phyloP scores from a whole-genome alignment of 2,797 vertebrate genomes.

The Sebastiscus tertius region DNA sequence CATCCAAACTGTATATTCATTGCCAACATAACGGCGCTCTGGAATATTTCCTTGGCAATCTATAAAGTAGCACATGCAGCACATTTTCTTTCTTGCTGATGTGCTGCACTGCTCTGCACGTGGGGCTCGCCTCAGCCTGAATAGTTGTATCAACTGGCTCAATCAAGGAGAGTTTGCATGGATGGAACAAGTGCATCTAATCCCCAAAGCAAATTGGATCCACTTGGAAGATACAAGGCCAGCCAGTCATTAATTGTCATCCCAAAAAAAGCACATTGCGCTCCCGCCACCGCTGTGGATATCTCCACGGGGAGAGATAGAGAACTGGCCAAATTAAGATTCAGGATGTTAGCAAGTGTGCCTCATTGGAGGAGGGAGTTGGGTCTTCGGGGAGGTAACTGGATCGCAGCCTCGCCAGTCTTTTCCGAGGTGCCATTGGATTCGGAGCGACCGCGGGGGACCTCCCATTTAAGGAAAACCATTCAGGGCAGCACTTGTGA shows the following conservation, averaged over 20 bases:
- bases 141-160: constrained; percentile 46
- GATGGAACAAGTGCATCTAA: constrained; percentile 58
- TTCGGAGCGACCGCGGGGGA: constrained; percentile 43
- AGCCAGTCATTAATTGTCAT: constrained; percentile 62
- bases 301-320: constrained; percentile 11
- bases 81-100: constrained; percentile 34
- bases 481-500: constrained; percentile 68
- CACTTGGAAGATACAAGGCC: constrained; percentile 60
- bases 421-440: constrained; percentile 43
- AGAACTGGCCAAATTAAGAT: constrained; percentile 48
- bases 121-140: constrained; percentile 22
- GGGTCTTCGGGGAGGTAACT: constrained; percentile 43
- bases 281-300: constrained; percentile 5
- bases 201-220: constrained; percentile 60
- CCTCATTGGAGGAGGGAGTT: constrained; percentile 37
- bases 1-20: constrained; percentile 4
- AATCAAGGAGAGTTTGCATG: constrained; percentile 49
- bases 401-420: constrained; percentile 33
- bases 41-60: constrained; percentile 45
- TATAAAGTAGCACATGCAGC: constrained; percentile 44
- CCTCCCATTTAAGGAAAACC: constrained; percentile 69
- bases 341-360: constrained; percentile 21
- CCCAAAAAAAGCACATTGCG: constrained; percentile 49
- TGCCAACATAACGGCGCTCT: background rate
- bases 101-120: constrained; percentile 1